Conservation (phyloP, 2,797 vertebrate species). For the Picus viridis region DNA sequence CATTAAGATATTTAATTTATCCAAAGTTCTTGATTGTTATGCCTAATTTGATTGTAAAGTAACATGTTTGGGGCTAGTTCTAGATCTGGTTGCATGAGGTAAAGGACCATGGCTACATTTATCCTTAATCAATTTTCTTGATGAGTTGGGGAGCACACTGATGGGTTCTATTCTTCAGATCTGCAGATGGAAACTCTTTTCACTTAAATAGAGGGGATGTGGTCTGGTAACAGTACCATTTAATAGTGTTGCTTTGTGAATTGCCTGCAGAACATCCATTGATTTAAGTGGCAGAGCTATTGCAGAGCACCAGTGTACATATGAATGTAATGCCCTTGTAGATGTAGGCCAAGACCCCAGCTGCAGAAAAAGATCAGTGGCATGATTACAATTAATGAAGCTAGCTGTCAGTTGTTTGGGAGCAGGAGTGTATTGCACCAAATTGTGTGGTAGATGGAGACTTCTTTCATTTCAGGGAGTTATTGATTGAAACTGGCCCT, state of each 20-base stretch:
- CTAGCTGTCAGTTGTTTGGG: not conserved
- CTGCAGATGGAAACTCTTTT: not conserved
- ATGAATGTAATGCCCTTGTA: not conserved
- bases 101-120: not conserved
- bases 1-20: not conserved
- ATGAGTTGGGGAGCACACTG: not conserved
- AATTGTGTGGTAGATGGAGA: not conserved
- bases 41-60: not conserved
- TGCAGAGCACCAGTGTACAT: not conserved
- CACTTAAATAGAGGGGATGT: not conserved
- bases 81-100: not conserved
- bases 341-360: not conserved
- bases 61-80: not conserved
- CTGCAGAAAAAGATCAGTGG: not conserved
- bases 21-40: not conserved
- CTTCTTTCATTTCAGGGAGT: not conserved
- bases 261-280: not conserved
- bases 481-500: not conserved
- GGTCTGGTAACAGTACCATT: not conserved
- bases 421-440: not conserved
- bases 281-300: not conserved
- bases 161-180: not conserved
- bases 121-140: not conserved
- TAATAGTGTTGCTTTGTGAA: not conserved
- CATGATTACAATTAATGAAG: not conserved